Base-by-base conservation (phyloP, 2,113 vertebrate species). In the Zeus faber region DNA sequence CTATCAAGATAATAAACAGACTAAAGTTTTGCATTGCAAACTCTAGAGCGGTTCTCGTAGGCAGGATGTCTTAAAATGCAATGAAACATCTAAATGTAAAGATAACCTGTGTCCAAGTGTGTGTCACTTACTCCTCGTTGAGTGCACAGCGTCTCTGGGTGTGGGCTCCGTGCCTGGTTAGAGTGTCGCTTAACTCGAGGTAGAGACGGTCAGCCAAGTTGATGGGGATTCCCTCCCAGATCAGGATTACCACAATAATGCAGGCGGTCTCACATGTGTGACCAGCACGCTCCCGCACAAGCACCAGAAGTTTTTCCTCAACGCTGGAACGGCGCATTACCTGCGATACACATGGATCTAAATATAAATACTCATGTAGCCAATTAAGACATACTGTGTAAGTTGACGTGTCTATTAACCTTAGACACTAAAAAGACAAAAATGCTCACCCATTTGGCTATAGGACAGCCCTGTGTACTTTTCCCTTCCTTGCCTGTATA, bases 401-500 rank as follows among this genome's bases (percentile, higher is more conserved):
- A 35, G 3, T 35, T 35, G 13, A 33, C 31, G 4, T 14, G 5
- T 37, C 11, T 37, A 14, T 37, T n/a, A 6, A 37, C 33, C 33
- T 9, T 37, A 37, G 1, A 37, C 33, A 37, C 13, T 14, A 14
- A 5, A 62, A 31, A 44, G 2, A 29, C 2, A 54, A 60, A 23
- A 8, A 13, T 17, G 47, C 92, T 89, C 91, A 99, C 97, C 97
- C 96, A 99, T 93, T 99, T 99, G 53, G 97, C 97, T 83, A 98
- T 96, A 52, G 97, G 97, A 66, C 96, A 99, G 62, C 97, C 97
- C 85, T 96, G 95, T 77, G 93, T 93, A 80, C 97, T 99, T 81
- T 95, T 98, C 61, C 97, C 97, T 88, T 99, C 97, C 85, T 96
- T 99, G 70, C 97, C 97, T 65, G 97, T 99, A 86, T 97, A 99